Evolutionary conservation across 2,113 vertebrate genomes (phyloP), one percentile per base, ranked within the genome.

Genomic region (Brachionichthys hirsutus): DNA sequence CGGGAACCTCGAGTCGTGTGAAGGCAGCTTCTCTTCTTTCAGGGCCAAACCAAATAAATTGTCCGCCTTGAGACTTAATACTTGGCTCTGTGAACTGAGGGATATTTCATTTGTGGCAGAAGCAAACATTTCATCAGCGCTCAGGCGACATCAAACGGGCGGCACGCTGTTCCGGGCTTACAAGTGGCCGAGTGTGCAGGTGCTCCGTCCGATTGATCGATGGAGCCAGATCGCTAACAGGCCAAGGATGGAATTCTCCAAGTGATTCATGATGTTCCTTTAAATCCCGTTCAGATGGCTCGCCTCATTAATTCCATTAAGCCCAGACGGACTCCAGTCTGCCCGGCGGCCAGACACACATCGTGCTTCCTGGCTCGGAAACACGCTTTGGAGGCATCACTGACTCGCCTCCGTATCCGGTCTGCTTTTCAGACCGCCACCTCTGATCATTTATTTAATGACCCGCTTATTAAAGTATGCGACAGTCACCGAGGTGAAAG

Each of bases 71-170:
- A 89, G 88, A 87, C 73, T 80, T 62, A 78, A 77, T 72, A 59
- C 67, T 76, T 81, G 88, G 83, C 83, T 70, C 50, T 8, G 58
- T 54, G 67, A 66, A 64, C 75, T 67, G 73, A 84, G 68, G 44
- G 68, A 70, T 68, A 80, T 82, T 86, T 82, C 72, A 74, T 84
- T 85, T 82, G 67, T 63, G 75, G 64, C 57, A 42, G 46, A 62
- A 44, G 57, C 50, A 48, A 73, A 46, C 78, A 77, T 85, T 90
- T 88, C 70, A 89, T 88, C 83, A 52, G 38, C 40, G 68, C 69
- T 85, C 86, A 85, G 80, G 67, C 70, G 81, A 77, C 88, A 85
- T 91, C 87, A 91, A 88, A 88, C 76, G 49, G 69, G 67, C 85
- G 52, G 82, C 81, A 77, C 81, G 54, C 77, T 73, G 75, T 85